A percentile compares a stretch with the other conserved stretches of the same genome.
Conservation (phyloP, 2,113 vertebrate species). For the Athene noctua region DNA sequence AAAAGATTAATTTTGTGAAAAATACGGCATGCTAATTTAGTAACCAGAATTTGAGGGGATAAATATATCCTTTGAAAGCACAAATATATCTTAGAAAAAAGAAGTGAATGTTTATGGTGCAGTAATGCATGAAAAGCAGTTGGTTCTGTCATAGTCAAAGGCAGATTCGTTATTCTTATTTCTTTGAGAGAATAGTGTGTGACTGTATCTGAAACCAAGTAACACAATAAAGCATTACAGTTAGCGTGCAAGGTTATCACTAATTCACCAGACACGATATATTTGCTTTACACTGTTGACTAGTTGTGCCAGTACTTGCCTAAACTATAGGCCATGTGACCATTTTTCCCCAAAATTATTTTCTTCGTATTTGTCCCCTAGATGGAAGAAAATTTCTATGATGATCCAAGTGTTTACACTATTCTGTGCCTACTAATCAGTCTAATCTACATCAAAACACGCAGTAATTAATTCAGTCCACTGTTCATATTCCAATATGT, state of each 20-base stretch:
- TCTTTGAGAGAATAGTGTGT: conserved; percentile 28
- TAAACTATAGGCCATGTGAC: conserved; percentile 1
- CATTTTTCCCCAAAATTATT: conserved; percentile 8
- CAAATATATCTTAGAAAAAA: not conserved
- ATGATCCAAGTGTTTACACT: not conserved
- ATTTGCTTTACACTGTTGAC: not conserved
- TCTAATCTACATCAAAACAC: not conserved
- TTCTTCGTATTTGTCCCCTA: not conserved
- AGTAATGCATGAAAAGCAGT: conserved; percentile 48
- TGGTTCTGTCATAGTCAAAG: conserved; percentile 39
- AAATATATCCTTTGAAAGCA: conserved; percentile 22
- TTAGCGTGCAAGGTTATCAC: not conserved
- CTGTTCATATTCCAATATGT: not conserved
- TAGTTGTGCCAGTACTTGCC: not conserved
- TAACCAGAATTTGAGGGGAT: conserved; percentile 23
- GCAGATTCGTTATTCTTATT: conserved; percentile 45
- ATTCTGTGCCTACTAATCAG: not conserved
- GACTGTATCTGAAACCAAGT: conserved; percentile 28
- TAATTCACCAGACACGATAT: conserved; percentile 38
- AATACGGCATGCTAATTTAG: conserved; percentile 48
- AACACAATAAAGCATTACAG: conserved; percentile 28
- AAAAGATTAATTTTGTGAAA: conserved; percentile 23
- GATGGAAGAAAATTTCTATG: not conserved
- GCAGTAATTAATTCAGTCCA: not conserved
- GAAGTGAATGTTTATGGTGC: conserved; percentile 15